Base-by-base conservation (phyloP, 1,140 invertebrate species). In the Uloborus diversus region DNA sequence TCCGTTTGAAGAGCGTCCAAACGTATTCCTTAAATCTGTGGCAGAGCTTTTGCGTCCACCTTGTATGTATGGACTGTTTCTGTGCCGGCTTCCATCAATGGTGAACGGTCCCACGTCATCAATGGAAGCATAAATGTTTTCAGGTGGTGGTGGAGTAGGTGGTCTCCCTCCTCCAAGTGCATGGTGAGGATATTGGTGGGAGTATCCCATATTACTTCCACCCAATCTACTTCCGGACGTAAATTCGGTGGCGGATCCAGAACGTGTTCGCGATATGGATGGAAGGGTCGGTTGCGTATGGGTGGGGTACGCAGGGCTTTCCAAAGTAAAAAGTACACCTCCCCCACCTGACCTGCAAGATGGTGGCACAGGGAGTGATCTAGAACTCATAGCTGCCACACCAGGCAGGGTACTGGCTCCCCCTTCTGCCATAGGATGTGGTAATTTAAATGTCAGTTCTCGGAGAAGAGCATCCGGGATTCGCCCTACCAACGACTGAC, bases 41-140 rank as follows among this genome's bases (percentile, higher is more conserved):
- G n/a, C n/a, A 2, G 64, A 68, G 3, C 57, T 49, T 53, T 80
- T 80, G 5, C 68, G n/a, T n/a, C n/a, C n/a, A 5, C 30, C 42
- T 1, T 51, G 64, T 2, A 35, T 30, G 14, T 59, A 69, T 13
- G 76, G 61, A n/a, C 66, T 53, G n/a, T n/a, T n/a, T 17, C 78
- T 35, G 35, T 80, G 68, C 37, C 78, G 37, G 32, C 68, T 69
- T 13, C 79, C 79, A 20, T 81, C 79, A 27, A 81, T 81, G 4
- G 79, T 81, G 51, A 61, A 81, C 28, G 69, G 79, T 42, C 79
- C 81, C 11, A 81, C 81, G n/a, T 82, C 81, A 25, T 82, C 81
- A 14, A 82, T 76, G 11, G 81, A 76, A 9, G 81, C 64, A 28
- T 82, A 82, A 5, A 82, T 76, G 28, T 82, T 82, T 27, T 79